Percentiles rank a stretch among this genome's conserved stretches.
Evolutionary conservation across 2,113 vertebrate species (phyloP).

Genomic region (Anser cygnoides): DNA sequence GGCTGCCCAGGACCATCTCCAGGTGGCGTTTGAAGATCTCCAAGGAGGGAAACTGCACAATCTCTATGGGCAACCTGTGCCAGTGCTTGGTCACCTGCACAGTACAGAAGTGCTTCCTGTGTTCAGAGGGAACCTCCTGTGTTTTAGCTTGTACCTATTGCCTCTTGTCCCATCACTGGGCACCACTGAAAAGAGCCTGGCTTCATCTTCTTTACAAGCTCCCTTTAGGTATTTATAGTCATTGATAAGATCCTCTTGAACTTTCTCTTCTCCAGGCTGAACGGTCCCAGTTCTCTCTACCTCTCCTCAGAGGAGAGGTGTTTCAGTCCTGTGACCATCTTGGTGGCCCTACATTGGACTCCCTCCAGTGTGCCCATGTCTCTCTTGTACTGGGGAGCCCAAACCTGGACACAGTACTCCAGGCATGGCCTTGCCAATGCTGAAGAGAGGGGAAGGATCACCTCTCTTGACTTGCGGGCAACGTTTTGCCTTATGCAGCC

Average conservation of each 20-base stretch:
- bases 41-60: background rate
- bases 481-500: background rate
- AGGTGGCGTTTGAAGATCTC: background rate
- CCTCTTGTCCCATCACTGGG: background rate
- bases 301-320: background rate
- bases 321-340: too few species aligned
- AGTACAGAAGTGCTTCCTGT: background rate
- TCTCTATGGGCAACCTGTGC: background rate
- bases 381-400: background rate
- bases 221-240: background rate
- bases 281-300: background rate
- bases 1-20: accelerated
- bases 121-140: background rate
- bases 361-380: background rate
- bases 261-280: background rate
- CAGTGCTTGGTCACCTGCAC: background rate
- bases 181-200: background rate
- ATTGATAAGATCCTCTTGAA: background rate
- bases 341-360: background rate
- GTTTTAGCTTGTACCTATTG: background rate
- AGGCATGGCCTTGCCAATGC: background rate
- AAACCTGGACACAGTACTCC: background rate
- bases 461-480: background rate
- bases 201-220: background rate
- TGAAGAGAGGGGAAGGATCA: background rate